Conservation (phyloP, 2,888 invertebrate species). For the Dicranocentrus wangi region DNA sequence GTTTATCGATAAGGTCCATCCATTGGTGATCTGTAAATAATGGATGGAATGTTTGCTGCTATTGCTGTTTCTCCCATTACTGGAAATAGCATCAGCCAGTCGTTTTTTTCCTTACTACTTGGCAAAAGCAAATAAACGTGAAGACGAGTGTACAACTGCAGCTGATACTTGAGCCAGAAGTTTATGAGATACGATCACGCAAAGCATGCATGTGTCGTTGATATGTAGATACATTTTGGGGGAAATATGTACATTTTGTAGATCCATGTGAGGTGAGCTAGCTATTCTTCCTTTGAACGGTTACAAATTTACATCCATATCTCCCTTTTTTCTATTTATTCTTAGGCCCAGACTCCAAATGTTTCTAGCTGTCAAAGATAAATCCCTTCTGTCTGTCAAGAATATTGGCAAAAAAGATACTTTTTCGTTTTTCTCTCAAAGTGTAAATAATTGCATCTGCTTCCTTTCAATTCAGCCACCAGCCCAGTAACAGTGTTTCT, state of each 20-base stretch:
- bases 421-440: constrained; percentile 8
- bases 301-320: neutral
- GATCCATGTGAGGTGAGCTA: neutral
- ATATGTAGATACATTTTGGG: too few species aligned
- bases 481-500: too few species aligned
- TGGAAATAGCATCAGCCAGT: neutral
- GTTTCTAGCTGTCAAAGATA: constrained; percentile 7
- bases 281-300: neutral
- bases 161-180: neutral
- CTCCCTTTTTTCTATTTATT: neutral
- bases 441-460: constrained; percentile 34
- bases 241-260: too few species aligned
- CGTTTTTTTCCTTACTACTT: neutral
- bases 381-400: constrained; percentile 7
- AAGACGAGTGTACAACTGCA: constrained; percentile 10
- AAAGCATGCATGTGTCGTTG: constrained; percentile 15
- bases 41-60: constrained; percentile 33
- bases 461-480: neutral
- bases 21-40: constrained; percentile 52
- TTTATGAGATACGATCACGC: constrained; percentile 38
- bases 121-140: constrained; percentile 38
- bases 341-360: constrained; percentile 1
- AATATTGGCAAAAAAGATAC: neutral
- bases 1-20: constrained; percentile 55
- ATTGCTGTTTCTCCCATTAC: constrained; percentile 22